Conservation (phyloP, 2,888 invertebrate genomes). For the Phengaris alcon region DNA sequence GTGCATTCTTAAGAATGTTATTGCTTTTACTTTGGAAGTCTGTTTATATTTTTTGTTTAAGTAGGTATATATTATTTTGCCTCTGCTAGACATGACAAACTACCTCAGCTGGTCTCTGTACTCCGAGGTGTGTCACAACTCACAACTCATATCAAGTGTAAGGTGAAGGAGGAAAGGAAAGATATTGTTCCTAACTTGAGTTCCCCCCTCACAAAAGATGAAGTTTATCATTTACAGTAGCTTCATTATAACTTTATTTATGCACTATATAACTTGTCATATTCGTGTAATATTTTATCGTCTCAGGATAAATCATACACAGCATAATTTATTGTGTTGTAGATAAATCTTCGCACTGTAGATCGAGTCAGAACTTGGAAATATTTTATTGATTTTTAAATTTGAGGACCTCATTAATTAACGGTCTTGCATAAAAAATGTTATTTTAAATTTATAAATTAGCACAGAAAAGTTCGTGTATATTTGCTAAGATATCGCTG, state of each 20-base stretch:
- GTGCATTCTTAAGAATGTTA: no score
- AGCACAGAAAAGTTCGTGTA: no score
- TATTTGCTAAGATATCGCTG: no score
- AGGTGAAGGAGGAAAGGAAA: no score
- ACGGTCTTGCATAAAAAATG: neutral
- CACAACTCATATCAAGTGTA: no score
- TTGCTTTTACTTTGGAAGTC: no score
- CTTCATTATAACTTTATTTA: conserved; percentile 22
- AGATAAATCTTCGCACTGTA: conserved; percentile 1
- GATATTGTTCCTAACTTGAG: neutral
- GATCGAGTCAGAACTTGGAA: neutral
- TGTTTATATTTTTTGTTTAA: no score
- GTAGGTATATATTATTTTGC: no score
- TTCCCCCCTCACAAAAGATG: neutral
- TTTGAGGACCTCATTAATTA: neutral
- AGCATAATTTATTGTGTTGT: conserved; percentile 17
- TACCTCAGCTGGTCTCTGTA: no score
- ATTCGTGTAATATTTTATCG: conserved; percentile 28
- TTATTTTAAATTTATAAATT: no score
- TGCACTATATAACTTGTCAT: conserved; percentile 25
- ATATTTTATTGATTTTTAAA: neutral
- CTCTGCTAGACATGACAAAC: no score
- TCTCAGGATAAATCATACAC: conserved; percentile 25
- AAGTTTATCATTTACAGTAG: conserved; percentile 3
- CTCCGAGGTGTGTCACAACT: no score